Evolutionary conservation across 2,113 vertebrate genomes (phyloP), one percentile per base, ranked within the genome.

Genomic region (Alethe diademata): DNA sequence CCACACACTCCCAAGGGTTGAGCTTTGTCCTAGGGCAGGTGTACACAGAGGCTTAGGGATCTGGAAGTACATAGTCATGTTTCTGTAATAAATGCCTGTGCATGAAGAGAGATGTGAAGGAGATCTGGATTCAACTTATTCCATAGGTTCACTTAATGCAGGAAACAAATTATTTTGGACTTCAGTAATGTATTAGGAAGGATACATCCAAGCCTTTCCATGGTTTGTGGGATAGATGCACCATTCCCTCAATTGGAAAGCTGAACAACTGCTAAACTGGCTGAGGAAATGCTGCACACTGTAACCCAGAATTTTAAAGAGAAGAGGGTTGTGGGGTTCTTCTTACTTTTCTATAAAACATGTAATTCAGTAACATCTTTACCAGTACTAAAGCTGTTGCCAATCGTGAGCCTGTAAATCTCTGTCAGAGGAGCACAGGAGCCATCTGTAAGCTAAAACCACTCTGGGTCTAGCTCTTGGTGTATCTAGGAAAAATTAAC

Each of bases 1-100:
- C 7, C 36, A 31, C 6, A 60, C 2, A 26, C 1, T 0, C 6
- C 11, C 18, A 72, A 69, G 26, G 12, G 11, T 1, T 2, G 3
- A 65, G 5, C 29, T 57, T 43, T 80, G 36, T 69, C 31, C 40
- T 51, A 17, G 40, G 28, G 12, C 31, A 74, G 22, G 17, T 23
- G 12, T 50, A 9, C 24, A 28, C 23, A 53, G 16, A 14, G 22
- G 6, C 5, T 85, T 54, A 47, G 24, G 5, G 26, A 4, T 18
- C 40, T 48, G n/a, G 25, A 69, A n/a, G 6, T 18, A 24, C 11
- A 43, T 4, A 43, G 28, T 9, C 24, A 38, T 26, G 51, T 22
- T 67, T 62, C 38, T 58, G 31, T 24, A 50, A 67, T 33, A 47
- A 86, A 75, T 25, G 2, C 3, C 33, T 42, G 3, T 67, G 16